Conservation (phyloP, 2,888 invertebrate species). For the Lasioglossum oenotherae region DNA sequence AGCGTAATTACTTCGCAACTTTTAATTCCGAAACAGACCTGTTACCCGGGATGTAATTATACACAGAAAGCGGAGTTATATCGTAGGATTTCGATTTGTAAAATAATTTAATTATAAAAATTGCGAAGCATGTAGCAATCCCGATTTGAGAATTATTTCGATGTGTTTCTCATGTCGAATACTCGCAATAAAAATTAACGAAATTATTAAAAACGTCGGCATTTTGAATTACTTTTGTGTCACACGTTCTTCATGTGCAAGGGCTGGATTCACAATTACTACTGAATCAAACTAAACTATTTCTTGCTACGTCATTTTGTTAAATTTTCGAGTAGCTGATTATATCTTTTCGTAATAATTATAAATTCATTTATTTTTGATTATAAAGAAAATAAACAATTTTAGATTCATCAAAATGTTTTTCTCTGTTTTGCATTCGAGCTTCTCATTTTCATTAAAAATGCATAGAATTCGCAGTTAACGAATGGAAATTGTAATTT, state of each 20-base stretch:
- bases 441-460: no score
- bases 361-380: no score
- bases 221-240: background rate
- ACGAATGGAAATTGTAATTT: no score
- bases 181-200: background rate
- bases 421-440: no score
- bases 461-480: no score
- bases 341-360: no score
- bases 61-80: constrained; percentile 2
- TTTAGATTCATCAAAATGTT: no score
- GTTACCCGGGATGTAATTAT: constrained; percentile 25
- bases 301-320: no score
- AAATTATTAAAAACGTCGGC: background rate
- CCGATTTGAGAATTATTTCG: constrained; percentile 18
- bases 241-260: background rate
- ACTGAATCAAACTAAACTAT: no score
- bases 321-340: no score
- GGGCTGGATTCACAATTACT: background rate
- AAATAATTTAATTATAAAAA: constrained; percentile 17
- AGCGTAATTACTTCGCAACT: constrained; percentile 29
- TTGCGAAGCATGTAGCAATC: background rate
- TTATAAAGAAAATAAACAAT: no score
- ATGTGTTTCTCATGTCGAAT: constrained; percentile 11
- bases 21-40: constrained; percentile 43
- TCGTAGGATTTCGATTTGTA: constrained; percentile 10